phyloP scores from a whole-genome alignment of 2,888 invertebrate genomes.

The Lissocephala sabroskyi region DNA sequence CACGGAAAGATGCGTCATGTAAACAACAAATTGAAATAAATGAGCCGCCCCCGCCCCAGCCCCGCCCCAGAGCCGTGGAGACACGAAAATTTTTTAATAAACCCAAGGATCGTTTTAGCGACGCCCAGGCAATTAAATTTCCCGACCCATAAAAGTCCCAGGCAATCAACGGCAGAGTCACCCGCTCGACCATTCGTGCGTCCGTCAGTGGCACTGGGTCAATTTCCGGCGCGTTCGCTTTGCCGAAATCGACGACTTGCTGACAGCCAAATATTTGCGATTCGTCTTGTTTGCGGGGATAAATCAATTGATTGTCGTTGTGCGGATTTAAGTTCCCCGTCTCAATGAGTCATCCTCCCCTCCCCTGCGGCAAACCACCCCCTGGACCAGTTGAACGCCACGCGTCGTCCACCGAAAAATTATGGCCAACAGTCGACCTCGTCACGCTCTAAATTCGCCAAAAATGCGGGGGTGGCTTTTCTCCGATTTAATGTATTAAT shows the following conservation, averaged over 20 bases:
- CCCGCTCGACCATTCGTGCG: no score
- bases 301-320: constrained; percentile 58
- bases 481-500: constrained; percentile 55
- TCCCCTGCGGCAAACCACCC: not conserved
- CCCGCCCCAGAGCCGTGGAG: not conserved
- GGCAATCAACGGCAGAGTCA: no score
- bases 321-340: constrained; percentile 41
- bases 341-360: constrained; percentile 18
- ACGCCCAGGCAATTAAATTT: constrained; percentile 38
- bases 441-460: constrained; percentile 35
- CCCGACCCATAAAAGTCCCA: not conserved
- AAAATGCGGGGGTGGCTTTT: not conserved
- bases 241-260: constrained; percentile 23
- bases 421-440: constrained; percentile 58
- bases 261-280: constrained; percentile 52
- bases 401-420: constrained; percentile 44
- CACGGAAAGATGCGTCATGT: constrained; percentile 23
- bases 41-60: no score
- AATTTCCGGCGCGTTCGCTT: not conserved
- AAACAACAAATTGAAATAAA: constrained; percentile 42
- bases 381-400: constrained; percentile 28
- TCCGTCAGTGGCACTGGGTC: no score
- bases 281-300: constrained; percentile 32
- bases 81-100: constrained; percentile 32
- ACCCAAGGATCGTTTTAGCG: constrained; percentile 27